These are phyloP conservation scores for Sinocyclocheilus maitianheensis DNA, from an alignment of 2,113 vertebrate species.

Conservation along the genomic window DNA sequence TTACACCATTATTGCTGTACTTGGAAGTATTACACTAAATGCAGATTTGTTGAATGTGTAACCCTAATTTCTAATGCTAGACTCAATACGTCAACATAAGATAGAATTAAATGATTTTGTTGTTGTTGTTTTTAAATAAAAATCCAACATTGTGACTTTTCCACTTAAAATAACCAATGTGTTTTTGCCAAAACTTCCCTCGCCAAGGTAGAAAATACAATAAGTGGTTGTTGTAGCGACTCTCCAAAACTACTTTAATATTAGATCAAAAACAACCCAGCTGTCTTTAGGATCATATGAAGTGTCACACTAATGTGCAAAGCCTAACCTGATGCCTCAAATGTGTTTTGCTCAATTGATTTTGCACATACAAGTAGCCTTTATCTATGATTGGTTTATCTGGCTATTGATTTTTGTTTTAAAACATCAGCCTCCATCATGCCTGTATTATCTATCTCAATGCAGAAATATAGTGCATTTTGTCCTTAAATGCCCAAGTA, in stretches of 20 bases:
- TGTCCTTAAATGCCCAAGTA: slow-evolving; percentile 30
- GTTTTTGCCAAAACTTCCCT: slow-evolving; percentile 30
- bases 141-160: slow-evolving; percentile 19
- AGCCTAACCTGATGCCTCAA: slow-evolving; percentile 45
- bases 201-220: slow-evolving; percentile 21
- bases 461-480: slow-evolving; percentile 9
- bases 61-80: slow-evolving; percentile 12
- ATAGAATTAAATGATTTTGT: slow-evolving; percentile 10
- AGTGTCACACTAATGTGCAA: slow-evolving; percentile 33
- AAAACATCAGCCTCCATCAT: slow-evolving; percentile 41
- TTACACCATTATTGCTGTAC: slow-evolving; percentile 34
- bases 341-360: slow-evolving; percentile 30
- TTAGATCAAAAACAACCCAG: slow-evolving; percentile 11
- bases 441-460: slow-evolving; percentile 10
- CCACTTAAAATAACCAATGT: slow-evolving; percentile 16
- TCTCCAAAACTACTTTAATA: background rate
- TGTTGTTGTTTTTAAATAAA: slow-evolving; percentile 27
- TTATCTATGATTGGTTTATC: slow-evolving; percentile 43
- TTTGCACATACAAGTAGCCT: slow-evolving; percentile 43
- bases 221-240: slow-evolving; percentile 7
- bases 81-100: background rate
- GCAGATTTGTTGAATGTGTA: slow-evolving; percentile 35
- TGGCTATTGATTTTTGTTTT: slow-evolving; percentile 32
- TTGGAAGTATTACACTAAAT: slow-evolving; percentile 41
- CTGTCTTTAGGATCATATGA: slow-evolving; percentile 43